phyloP scores from a whole-genome alignment of 2,797 vertebrate genomes.

The Myoxocephalus aenaeus region DNA sequence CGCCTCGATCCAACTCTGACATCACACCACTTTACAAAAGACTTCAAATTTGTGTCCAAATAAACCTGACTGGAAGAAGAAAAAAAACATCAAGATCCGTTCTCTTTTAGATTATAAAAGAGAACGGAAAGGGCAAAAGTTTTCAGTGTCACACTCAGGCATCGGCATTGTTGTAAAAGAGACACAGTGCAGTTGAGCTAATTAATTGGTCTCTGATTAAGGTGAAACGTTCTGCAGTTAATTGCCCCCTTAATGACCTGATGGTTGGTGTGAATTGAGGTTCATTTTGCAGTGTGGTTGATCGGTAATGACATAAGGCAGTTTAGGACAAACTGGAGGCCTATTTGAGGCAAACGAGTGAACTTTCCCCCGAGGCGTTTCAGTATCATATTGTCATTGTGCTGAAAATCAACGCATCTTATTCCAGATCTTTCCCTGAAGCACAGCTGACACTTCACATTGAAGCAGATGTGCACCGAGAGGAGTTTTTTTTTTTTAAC shows the following conservation, averaged over 20 bases:
- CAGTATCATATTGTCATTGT: constrained; percentile 19
- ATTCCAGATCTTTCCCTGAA: constrained; percentile 22
- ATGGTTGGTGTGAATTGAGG: constrained; percentile 14
- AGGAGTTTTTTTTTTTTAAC: background rate
- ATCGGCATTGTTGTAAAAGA: background rate
- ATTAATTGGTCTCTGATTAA: constrained; percentile 14
- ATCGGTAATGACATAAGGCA: constrained; percentile 39
- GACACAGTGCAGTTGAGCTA: background rate
- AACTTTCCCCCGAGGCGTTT: constrained; percentile 32
- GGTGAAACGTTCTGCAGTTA: constrained; percentile 37
- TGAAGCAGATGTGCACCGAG: constrained; percentile 26
- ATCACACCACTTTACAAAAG: constrained; percentile 63
- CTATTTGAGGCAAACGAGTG: constrained; percentile 17
- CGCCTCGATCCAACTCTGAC: constrained; percentile 56
- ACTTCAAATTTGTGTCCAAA: constrained; percentile 51
- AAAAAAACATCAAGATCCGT: constrained; percentile 19
- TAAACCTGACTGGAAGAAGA: constrained; percentile 44
- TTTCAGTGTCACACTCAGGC: background rate
- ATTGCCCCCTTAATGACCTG: constrained; percentile 34
- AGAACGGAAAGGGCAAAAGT: constrained; percentile 6
- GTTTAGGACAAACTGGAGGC: constrained; percentile 25
- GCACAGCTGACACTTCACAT: constrained; percentile 22
- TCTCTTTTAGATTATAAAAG: constrained; percentile 7
- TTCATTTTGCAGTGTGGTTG: constrained; percentile 29
- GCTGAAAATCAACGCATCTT: constrained; percentile 29